Percentiles rank a stretch among this genome's conserved stretches.
Conservation (phyloP, 2,888 invertebrate species). For the Tetragonisca angustula region DNA sequence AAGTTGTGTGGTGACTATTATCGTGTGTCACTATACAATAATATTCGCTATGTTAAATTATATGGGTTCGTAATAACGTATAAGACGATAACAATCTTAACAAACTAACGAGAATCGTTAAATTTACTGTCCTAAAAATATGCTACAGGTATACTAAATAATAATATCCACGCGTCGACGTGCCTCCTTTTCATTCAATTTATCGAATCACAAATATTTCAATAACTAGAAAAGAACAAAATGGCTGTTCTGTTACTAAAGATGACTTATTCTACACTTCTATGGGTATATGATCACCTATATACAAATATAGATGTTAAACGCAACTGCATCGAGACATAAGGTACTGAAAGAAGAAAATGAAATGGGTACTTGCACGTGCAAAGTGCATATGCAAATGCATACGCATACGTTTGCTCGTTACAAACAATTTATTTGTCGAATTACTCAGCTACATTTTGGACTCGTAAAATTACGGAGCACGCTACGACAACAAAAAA, state of each 20-base stretch:
- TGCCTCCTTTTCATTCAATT: constrained; percentile 24
- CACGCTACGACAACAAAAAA: background rate
- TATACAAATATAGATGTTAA: background rate
- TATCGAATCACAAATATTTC: constrained; percentile 18
- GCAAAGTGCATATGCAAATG: background rate
- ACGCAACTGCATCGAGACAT: background rate
- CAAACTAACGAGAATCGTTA: constrained; percentile 55
- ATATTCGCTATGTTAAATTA: constrained; percentile 32
- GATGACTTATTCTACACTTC: background rate
- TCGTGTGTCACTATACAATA: background rate
- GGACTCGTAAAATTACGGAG: no score
- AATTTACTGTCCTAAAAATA: constrained; percentile 20
- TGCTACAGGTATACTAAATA: constrained; percentile 21
- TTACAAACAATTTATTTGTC: background rate
- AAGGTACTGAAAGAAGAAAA: background rate
- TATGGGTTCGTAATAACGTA: constrained; percentile 31
- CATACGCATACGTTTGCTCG: background rate
- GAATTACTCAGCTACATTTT: background rate
- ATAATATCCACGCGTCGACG: constrained; percentile 5
- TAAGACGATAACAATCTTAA: constrained; percentile 64
- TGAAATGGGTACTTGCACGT: no score
- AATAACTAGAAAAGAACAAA: background rate
- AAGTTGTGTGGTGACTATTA: background rate
- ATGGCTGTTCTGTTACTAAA: background rate
- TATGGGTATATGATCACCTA: background rate